Percentiles rank a stretch among this genome's conserved stretches.
Evolutionary conservation across 1,140 invertebrate genomes (phyloP).

Genomic region (Drosophila prosaltans): DNA sequence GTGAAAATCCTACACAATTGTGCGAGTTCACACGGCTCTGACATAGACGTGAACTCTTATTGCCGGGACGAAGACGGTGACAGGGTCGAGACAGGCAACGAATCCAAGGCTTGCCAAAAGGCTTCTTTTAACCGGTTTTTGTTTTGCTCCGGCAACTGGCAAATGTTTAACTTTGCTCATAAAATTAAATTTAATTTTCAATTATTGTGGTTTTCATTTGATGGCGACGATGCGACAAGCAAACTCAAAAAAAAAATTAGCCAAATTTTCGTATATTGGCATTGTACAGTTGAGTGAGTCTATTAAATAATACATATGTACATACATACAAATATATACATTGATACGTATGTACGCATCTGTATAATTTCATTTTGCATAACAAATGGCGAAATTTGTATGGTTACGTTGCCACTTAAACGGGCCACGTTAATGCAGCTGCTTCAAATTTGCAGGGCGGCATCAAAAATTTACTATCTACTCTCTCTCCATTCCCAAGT

Average conservation of each 20-base stretch:
- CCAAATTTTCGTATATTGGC: constrained; percentile 16
- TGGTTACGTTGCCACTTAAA: constrained; percentile 47
- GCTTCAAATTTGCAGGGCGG: constrained; percentile 44
- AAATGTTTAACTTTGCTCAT: constrained; percentile 74
- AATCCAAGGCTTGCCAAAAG: constrained; percentile 25
- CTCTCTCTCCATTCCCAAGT: constrained; percentile 27
- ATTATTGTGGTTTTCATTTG: constrained; percentile 67
- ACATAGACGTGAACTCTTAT: neutral
- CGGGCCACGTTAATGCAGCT: constrained; percentile 34
- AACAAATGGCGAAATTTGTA: constrained; percentile 17
- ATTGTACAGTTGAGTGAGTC: constrained; percentile 9
- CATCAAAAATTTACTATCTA: constrained; percentile 51
- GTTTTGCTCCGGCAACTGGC: constrained; percentile 18
- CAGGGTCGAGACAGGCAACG: neutral
- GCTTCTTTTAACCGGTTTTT: constrained; percentile 24
- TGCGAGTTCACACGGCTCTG: constrained; percentile 47
- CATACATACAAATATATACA: neutral
- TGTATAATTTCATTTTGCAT: constrained; percentile 5
- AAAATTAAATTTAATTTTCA: constrained; percentile 82
- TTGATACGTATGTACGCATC: neutral
- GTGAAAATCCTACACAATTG: constrained; percentile 75
- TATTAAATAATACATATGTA: neutral
- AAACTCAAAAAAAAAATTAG: neutral
- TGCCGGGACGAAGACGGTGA: no score
- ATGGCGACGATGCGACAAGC: constrained; percentile 31